Evolutionary conservation across 2,113 vertebrate species (phyloP).

Genomic region (Esox niger): DNA sequence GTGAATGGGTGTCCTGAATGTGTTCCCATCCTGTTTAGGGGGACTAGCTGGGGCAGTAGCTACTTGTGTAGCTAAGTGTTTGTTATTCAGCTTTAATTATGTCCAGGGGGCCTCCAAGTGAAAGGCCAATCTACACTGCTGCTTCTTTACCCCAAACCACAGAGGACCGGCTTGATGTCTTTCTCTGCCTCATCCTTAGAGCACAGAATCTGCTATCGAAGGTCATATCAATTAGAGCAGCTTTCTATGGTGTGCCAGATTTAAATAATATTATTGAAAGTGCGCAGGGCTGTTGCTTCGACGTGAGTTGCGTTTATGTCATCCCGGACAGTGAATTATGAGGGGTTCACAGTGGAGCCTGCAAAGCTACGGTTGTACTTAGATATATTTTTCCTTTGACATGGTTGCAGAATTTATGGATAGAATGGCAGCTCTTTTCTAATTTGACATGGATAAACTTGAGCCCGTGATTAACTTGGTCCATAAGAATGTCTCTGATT

Average conservation of each 20-base stretch:
- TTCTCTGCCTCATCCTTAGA: conserved; percentile 65
- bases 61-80: conserved; percentile 67
- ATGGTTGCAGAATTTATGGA: no score
- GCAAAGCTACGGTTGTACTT: no score
- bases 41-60: conserved; percentile 42
- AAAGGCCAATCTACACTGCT: conserved; percentile 64
- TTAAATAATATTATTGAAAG: background rate
- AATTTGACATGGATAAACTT: no score
- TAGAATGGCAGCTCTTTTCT: no score
- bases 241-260: conserved; percentile 59
- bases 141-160: conserved; percentile 71
- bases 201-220: conserved; percentile 78
- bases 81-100: conserved; percentile 81
- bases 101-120: conserved; percentile 73
- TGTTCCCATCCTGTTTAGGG: conserved; percentile 60
- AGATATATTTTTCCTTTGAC: background rate
- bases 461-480: no score
- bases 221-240: conserved; percentile 82
- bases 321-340: background rate
- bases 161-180: conserved; percentile 76
- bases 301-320: background rate
- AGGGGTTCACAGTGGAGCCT: no score
- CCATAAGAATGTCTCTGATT: no score
- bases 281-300: background rate
- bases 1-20: conserved; percentile 61